phyloP scores from a whole-genome alignment of 2,888 invertebrate species.

The Apotomis betuletana region DNA sequence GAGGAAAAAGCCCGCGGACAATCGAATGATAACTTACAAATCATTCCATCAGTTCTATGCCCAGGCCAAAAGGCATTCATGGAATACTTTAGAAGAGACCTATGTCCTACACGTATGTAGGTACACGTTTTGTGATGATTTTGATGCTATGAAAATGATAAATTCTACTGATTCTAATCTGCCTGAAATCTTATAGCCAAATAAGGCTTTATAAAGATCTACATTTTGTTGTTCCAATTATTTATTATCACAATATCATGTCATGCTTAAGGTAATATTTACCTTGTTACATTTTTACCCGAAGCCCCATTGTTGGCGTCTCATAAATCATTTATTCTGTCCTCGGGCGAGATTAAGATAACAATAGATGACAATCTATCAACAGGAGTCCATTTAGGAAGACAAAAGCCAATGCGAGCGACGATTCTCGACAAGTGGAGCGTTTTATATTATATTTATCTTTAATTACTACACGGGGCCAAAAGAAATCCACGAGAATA shows the following conservation, averaged over 20 bases:
- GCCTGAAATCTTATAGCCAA: no score
- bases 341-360: constrained; percentile 75
- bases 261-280: constrained; percentile 43
- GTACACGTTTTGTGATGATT: no score
- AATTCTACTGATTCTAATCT: no score
- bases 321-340: constrained; percentile 79
- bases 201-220: no score
- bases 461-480: constrained; percentile 78
- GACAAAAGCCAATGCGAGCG: constrained; percentile 71
- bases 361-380: constrained; percentile 80
- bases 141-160: no score
- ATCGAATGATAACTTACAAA: no score
- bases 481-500: constrained; percentile 59
- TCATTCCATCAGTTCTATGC: no score
- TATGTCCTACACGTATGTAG: no score
- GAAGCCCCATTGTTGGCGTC: constrained; percentile 46
- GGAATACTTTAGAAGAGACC: no score
- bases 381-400: constrained; percentile 73
- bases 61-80: no score
- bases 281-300: constrained; percentile 47
- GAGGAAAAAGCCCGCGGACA: no score
- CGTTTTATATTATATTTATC: constrained; percentile 82
- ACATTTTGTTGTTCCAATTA: constrained; percentile 5
- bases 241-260: constrained; percentile 33
- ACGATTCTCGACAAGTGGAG: constrained; percentile 69